Percentiles rank a stretch among this genome's conserved stretches.
Conservation (phyloP, 1,140 invertebrate species). For the Drosophila hydei region DNA sequence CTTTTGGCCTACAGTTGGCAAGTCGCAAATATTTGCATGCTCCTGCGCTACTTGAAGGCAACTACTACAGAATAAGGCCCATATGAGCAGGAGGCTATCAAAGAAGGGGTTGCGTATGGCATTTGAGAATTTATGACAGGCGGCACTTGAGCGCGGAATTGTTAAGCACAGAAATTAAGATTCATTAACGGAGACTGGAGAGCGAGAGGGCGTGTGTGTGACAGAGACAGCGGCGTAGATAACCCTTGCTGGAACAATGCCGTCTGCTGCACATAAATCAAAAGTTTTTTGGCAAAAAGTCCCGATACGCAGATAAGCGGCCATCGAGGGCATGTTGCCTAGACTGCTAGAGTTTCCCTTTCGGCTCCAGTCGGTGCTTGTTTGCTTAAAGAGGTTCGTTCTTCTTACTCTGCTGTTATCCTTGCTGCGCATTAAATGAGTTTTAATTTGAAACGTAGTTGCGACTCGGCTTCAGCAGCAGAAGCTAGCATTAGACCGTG, state of each 20-base stretch:
- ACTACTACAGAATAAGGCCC: background rate
- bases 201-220: background rate
- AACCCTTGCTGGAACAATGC: constrained; percentile 3
- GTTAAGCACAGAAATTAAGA: constrained; percentile 44
- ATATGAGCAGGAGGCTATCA: constrained; percentile 6
- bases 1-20: constrained; percentile 25
- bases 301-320: constrained; percentile 1
- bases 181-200: constrained; percentile 34
- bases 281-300: constrained; percentile 14
- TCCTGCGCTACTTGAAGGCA: background rate
- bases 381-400: constrained; percentile 57
- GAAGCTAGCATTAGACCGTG: no score
- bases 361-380: constrained; percentile 9
- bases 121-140: constrained; percentile 44
- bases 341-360: background rate
- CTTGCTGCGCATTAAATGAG: constrained; percentile 74
- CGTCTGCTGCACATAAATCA: constrained; percentile 43
- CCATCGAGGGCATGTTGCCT: constrained; percentile 18
- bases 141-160: constrained; percentile 33
- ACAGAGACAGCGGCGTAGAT: background rate
- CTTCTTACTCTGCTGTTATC: constrained; percentile 32
- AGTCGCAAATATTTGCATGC: constrained; percentile 41
- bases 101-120: constrained; percentile 26
- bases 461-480: constrained; percentile 18
- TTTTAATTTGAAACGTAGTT: constrained; percentile 80